Evolutionary conservation across 2,888 invertebrate species (phyloP), one percentile per base, ranked within the genome.

Genomic region (Phania funesta): DNA sequence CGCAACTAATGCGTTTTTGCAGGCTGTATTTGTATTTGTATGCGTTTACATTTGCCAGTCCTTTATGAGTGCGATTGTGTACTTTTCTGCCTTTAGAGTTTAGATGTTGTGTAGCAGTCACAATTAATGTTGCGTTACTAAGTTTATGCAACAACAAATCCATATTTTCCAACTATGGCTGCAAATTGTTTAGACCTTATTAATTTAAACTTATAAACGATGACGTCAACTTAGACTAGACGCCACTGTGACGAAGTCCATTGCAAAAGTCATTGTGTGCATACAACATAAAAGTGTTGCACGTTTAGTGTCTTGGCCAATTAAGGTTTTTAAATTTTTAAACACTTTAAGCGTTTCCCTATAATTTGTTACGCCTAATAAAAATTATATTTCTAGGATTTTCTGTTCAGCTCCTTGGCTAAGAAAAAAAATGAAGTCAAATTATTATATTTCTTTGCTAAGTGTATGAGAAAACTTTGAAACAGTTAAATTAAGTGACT

Each of bases 241-340:
- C 85, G 85, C 85, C 85, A 84, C 84, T 76, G 80, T 82, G 84
- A 85, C 85, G 73, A 80, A 84, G 70, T 67, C 52, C 6, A 50
- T 68, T 74, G 68, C 22, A 58, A 70, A 75, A 62, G 3, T 38
- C 16, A 29, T 18, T 35, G 48, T 52, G 52, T 20, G 26, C 35
- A 65, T 54, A 38, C 56, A 62, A 24, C 29, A 38, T 11, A 20
- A 46, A 71, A 58, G 16, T 20, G 29, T 64, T 67, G 48, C 82
- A 70, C 46, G 56, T 80, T 62, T 48, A 50, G 16, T 56, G 60
- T 52, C 54, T 73, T 60, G 56, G 62, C 78, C 83, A 81, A 81
- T 84, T 84, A 84, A 83, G 68, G 84, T 80, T 81, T 83, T 58
- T 79, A 83, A 79, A n/a, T n/a, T 73, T 67, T 65, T 56, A 76